phyloP scores from a whole-genome alignment of 2,113 vertebrate genomes.

The Ochotona princeps region DNA sequence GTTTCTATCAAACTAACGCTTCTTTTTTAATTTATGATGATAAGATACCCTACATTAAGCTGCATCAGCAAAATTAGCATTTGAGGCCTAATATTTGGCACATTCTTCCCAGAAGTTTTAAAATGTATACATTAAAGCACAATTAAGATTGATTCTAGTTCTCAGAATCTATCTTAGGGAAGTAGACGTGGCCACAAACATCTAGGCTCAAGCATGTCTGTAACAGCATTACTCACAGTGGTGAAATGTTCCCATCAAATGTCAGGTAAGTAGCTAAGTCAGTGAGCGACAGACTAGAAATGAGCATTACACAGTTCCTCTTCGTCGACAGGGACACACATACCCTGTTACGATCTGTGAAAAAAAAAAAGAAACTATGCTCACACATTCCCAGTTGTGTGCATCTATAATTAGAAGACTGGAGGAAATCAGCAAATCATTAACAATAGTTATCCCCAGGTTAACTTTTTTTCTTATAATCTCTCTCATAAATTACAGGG shows the following conservation, averaged over 20 bases:
- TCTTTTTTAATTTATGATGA: not conserved
- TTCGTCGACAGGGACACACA: too few species aligned
- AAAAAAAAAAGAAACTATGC: not conserved
- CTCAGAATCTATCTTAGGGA: not conserved
- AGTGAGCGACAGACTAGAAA: too few species aligned
- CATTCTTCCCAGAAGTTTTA: not conserved
- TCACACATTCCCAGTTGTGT: not conserved
- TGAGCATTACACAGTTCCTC: not conserved
- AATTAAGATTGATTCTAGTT: not conserved
- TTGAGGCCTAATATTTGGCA: not conserved
- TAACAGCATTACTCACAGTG: not conserved
- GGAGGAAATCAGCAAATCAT: not conserved
- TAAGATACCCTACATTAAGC: not conserved
- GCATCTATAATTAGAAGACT: not conserved
- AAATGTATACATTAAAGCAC: not conserved
- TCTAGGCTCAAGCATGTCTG: not conserved
- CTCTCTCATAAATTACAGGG: not conserved
- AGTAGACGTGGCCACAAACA: not conserved
- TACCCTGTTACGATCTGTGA: not conserved
- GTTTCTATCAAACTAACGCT: not conserved
- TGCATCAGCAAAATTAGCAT: not conserved
- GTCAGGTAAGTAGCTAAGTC: not conserved
- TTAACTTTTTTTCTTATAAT: not conserved
- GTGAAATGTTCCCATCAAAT: not conserved
- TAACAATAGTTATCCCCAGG: not conserved